These are phyloP conservation scores for Menura novaehollandiae DNA, from an alignment of 2,113 vertebrate genomes.

Conservation along the genomic window DNA sequence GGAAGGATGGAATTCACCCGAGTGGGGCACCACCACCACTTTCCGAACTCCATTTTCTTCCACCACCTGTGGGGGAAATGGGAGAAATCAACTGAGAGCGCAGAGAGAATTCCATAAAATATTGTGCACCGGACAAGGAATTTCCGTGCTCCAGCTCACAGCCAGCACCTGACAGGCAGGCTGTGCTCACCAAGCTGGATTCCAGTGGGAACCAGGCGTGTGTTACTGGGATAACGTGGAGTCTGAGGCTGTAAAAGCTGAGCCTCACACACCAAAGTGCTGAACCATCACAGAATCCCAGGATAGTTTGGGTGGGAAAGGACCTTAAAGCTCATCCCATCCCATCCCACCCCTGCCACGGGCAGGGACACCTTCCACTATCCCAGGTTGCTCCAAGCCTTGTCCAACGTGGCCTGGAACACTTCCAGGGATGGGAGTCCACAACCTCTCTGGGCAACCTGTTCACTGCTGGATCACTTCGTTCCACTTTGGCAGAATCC, in stretches of 20 bases:
- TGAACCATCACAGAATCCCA: not conserved
- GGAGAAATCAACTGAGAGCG: not conserved
- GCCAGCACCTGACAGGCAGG: not conserved
- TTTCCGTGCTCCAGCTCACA: not conserved
- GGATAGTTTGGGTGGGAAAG: not conserved
- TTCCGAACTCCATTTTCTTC: constrained; percentile 82
- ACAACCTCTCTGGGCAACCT: not conserved
- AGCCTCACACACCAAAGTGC: not conserved
- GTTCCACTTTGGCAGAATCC: not conserved
- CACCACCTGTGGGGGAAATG: constrained; percentile 63
- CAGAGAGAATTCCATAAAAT: not conserved
- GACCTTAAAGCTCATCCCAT: not conserved
- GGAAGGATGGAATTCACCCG: constrained; percentile 73
- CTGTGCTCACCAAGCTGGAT: not conserved
- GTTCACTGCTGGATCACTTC: not conserved
- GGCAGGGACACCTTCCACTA: not conserved
- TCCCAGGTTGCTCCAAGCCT: not conserved
- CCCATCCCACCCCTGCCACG: not conserved
- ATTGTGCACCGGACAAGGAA: rapidly evolving
- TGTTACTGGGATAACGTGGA: not conserved
- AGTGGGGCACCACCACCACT: constrained; percentile 79
- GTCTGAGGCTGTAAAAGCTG: not conserved
- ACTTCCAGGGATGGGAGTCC: not conserved
- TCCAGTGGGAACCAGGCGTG: not conserved
- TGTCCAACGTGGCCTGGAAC: not conserved